Percentiles rank a stretch among this genome's conserved stretches.
Conservation (phyloP, 2,797 vertebrate genomes). For the Sebastiscus albofasciatus region DNA sequence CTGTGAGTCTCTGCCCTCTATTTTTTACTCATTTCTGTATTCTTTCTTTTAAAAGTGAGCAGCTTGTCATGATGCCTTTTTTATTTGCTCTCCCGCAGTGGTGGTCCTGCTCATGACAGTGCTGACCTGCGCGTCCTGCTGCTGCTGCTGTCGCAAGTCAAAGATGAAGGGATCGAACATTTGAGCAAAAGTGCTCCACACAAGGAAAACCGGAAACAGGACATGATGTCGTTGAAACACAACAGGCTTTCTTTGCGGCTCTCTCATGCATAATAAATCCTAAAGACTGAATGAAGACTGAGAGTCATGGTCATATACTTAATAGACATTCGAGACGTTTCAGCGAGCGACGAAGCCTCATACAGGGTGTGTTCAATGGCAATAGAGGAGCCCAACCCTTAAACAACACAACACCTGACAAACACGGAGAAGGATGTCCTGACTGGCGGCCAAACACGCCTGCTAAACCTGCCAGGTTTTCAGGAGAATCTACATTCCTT, state of each 20-base stretch:
- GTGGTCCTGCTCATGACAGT: conserved; percentile 68
- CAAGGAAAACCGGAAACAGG: background rate
- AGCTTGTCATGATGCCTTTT: background rate
- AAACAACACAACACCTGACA: conserved; percentile 39
- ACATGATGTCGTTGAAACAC: background rate
- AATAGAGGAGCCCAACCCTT: conserved; percentile 19
- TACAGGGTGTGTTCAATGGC: background rate
- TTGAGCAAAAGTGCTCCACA: conserved; percentile 21
- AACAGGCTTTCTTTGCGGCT: background rate
- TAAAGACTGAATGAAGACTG: background rate
- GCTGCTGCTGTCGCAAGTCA: conserved; percentile 58
- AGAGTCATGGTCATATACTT: background rate
- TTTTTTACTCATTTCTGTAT: background rate
- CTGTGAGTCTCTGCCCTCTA: conserved; percentile 78
- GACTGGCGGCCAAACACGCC: conserved; percentile 40
- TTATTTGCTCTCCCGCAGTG: conserved; percentile 63
- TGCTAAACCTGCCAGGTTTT: conserved; percentile 19
- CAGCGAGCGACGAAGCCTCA: background rate
- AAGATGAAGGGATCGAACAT: background rate
- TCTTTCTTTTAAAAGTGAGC: background rate
- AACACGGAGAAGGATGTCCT: conserved; percentile 21
- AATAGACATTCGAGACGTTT: background rate
- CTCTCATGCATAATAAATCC: background rate
- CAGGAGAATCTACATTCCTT: conserved; percentile 59
- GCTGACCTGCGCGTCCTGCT: conserved; percentile 65